Evolutionary conservation across 2,797 vertebrate species (phyloP).

Genomic region (Mus caroli): DNA sequence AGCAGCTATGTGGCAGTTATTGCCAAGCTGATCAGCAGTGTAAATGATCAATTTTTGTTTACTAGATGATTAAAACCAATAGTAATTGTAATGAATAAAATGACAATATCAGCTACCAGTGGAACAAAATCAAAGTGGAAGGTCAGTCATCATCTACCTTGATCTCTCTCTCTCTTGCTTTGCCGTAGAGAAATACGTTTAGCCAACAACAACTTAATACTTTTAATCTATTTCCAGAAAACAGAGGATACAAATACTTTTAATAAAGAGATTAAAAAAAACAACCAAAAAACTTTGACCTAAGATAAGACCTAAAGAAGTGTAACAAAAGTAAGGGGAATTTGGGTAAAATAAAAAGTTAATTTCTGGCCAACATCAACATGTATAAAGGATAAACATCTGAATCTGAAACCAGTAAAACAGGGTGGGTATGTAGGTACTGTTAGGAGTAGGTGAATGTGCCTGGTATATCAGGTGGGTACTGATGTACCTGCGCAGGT

Average conservation of each 20-base stretch:
- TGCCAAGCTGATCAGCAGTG: accelerated
- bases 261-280: neutral
- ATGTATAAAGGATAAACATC: neutral
- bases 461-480: neutral
- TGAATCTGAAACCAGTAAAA: neutral
- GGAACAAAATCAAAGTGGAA: neutral
- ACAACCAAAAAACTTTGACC: neutral
- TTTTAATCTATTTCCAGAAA: constrained; percentile 3
- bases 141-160: neutral
- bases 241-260: neutral
- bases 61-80: neutral
- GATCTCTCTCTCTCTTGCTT: neutral
- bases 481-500: neutral
- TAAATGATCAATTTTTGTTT: neutral
- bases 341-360: neutral
- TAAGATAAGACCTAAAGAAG: neutral
- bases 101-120: neutral
- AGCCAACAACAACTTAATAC: neutral
- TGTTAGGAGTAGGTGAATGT: neutral
- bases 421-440: neutral
- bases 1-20: neutral
- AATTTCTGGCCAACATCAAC: neutral
- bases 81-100: neutral
- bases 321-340: neutral
- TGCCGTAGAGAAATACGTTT: neutral